These are phyloP conservation scores for Eptesicus fuscus DNA, from an alignment of 2,113 vertebrate species.

Conservation along the genomic window DNA sequence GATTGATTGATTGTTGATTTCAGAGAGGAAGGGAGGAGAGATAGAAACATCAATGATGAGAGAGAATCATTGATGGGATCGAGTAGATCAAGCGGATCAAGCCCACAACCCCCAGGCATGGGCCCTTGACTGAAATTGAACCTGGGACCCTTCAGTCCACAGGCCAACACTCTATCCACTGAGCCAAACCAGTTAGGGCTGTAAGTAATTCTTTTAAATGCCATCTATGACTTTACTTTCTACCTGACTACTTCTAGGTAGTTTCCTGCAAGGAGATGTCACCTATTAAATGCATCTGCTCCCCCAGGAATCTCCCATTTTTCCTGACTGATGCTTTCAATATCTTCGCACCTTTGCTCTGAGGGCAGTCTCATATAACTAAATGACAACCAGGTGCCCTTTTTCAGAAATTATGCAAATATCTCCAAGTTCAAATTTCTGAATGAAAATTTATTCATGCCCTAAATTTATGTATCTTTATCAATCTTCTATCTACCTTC, in stretches of 20 bases:
- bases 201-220: background rate
- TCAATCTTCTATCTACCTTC: background rate
- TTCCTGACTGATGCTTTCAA: background rate
- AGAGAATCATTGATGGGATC: too few species aligned
- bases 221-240: background rate
- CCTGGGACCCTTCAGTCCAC: too few species aligned
- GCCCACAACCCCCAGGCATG: too few species aligned
- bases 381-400: background rate
- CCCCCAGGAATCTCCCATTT: background rate
- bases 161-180: too few species aligned
- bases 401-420: background rate
- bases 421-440: conserved; percentile 18
- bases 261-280: background rate
- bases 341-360: background rate
- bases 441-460: background rate
- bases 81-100: too few species aligned
- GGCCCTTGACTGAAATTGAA: too few species aligned
- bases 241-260: background rate
- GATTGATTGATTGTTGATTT: too few species aligned
- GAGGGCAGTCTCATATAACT: background rate
- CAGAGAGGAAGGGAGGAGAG: too few species aligned
- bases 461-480: background rate
- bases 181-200: too few species aligned
- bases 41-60: too few species aligned
- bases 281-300: background rate